phyloP scores from a whole-genome alignment of 1,140 invertebrate species.

The Belonocnema kinseyi region DNA sequence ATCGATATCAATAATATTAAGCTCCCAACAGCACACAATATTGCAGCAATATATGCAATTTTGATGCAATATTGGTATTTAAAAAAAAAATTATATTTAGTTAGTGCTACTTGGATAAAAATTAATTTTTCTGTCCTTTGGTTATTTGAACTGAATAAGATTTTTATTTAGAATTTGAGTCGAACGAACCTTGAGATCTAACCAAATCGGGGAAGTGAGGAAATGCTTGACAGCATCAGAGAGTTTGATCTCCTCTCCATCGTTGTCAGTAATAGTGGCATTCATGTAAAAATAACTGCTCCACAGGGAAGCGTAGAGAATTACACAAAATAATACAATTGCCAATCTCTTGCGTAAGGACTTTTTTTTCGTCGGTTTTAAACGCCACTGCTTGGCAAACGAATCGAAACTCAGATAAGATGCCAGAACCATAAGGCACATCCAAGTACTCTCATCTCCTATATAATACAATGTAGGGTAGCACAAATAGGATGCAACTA shows the following conservation, averaged over 20 bases:
- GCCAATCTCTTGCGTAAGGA: slow-evolving; percentile 71
- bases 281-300: slow-evolving; percentile 92
- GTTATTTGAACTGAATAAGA: neutral
- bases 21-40: no score
- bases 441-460: slow-evolving; percentile 82
- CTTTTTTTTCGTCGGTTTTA: slow-evolving; percentile 77
- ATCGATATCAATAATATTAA: no score
- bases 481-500: slow-evolving; percentile 82
- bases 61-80: no score
- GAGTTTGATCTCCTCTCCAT: slow-evolving; percentile 91
- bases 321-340: slow-evolving; percentile 78
- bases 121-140: no score
- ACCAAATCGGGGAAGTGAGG: slow-evolving; percentile 89
- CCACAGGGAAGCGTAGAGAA: slow-evolving; percentile 86
- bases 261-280: slow-evolving; percentile 88
- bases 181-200: slow-evolving; percentile 74
- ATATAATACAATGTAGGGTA: slow-evolving; percentile 82
- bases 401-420: slow-evolving; percentile 82
- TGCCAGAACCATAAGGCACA: slow-evolving; percentile 80
- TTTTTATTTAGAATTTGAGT: no score
- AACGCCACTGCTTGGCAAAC: slow-evolving; percentile 86
- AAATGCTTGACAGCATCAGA: slow-evolving; percentile 93
- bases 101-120: no score
- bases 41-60: no score
- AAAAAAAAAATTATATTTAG: no score